Evolutionary conservation across 2,797 vertebrate genomes (phyloP).

Genomic region (Centroberyx gerrardi): DNA sequence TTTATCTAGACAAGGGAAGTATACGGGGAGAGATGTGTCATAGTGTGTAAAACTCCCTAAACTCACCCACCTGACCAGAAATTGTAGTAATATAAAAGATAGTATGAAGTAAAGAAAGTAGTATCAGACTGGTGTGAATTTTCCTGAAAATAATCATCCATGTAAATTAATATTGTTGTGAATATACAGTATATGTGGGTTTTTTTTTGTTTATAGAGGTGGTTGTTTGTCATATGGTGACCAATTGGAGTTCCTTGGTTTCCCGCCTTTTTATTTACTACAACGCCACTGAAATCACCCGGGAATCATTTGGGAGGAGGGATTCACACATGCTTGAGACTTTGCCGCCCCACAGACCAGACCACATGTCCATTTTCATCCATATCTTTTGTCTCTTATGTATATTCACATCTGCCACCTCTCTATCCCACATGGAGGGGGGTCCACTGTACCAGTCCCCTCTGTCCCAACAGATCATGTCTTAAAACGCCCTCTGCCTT

Average conservation of each 20-base stretch:
- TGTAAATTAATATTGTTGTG: not conserved
- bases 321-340: conserved; percentile 41
- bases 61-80: too few species aligned
- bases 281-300: conserved; percentile 7
- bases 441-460: conserved; percentile 12
- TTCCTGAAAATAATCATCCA: not conserved
- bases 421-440: conserved; percentile 3
- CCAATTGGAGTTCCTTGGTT: not conserved
- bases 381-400: not conserved
- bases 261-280: not conserved
- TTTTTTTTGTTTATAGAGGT: not conserved
- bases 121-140: not conserved
- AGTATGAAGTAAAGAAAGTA: not conserved
- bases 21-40: not conserved
- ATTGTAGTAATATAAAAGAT: not conserved
- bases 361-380: conserved; percentile 29
- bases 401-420: conserved; percentile 38
- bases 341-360: conserved; percentile 18
- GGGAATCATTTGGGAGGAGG: conserved; percentile 26
- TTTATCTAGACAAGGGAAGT: not conserved
- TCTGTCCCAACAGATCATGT: conserved; percentile 32
- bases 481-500: not conserved
- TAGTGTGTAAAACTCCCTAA: too few species aligned
- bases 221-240: not conserved
- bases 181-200: too few species aligned